Conservation (phyloP, 2,888 invertebrate genomes). For the Catocala fraxini region DNA sequence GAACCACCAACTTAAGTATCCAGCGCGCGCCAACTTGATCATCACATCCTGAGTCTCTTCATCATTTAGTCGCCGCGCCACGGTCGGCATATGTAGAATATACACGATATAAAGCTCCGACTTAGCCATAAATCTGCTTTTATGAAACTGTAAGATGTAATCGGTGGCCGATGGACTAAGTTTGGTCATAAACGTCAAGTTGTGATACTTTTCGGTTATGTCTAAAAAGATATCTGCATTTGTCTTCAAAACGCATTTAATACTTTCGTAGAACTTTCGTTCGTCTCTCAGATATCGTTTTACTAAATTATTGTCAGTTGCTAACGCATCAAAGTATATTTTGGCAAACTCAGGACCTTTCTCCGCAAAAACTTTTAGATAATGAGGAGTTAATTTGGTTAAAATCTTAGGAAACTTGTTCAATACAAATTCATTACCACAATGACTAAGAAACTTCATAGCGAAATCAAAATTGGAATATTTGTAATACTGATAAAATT, state of each 20-base stretch:
- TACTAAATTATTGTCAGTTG: slow-evolving; percentile 45
- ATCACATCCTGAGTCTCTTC: slow-evolving; percentile 65
- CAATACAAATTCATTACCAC: slow-evolving; percentile 58
- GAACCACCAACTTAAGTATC: slow-evolving; percentile 62
- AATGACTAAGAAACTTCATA: slow-evolving; percentile 63
- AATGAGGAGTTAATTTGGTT: slow-evolving; percentile 58
- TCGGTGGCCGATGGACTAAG: slow-evolving; percentile 56
- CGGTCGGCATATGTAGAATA: slow-evolving; percentile 59
- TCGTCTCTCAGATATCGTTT: slow-evolving; percentile 48
- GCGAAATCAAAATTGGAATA: slow-evolving; percentile 53
- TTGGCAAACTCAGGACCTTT: slow-evolving; percentile 57
- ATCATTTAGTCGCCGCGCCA: slow-evolving; percentile 56
- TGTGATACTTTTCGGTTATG: slow-evolving; percentile 63
- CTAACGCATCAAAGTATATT: slow-evolving; percentile 62
- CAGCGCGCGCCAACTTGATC: slow-evolving; percentile 59
- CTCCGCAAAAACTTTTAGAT: slow-evolving; percentile 66
- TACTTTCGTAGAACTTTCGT: slow-evolving; percentile 53
- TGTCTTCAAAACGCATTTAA: slow-evolving; percentile 60
- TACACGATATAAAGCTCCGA: slow-evolving; percentile 63
- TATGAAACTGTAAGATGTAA: slow-evolving; percentile 60
- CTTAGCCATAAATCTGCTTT: slow-evolving; percentile 59
- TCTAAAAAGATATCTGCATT: slow-evolving; percentile 61
- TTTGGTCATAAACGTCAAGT: slow-evolving; percentile 28
- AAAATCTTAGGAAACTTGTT: slow-evolving; percentile 54
- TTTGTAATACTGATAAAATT: slow-evolving; percentile 68